Base-by-base conservation (phyloP, 1,140 invertebrate species). In the Lamellibrachia luymesi region DNA sequence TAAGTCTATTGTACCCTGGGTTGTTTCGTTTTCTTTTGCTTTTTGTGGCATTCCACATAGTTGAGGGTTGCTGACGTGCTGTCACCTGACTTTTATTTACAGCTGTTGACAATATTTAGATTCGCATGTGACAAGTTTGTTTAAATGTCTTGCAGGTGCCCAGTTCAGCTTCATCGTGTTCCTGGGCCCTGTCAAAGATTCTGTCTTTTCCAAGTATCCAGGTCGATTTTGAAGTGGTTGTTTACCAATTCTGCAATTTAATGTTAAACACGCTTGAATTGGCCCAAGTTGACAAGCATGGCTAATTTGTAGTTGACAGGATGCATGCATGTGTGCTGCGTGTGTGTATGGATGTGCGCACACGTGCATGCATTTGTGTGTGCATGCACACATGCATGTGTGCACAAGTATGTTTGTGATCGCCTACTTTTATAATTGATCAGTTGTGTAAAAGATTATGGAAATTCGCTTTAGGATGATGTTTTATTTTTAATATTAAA, bases 201-300 rank as follows among this genome's bases (percentile, higher is more conserved):
- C 13, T 80, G 64, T 80, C 64, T 80, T 80, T 80, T 80, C 64
- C 64, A 80, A 80, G 64, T 80, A 80, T 80, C 13, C 6, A 80
- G 38, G 64, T 80, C 17, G 64, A 22, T 80, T 80, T 80, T 80
- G 64, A 80, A 80, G 64, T 10, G 13, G 4, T 10, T 80, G 64
- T 80, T 80, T 80, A 80, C 64, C 8, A 22, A 22, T 80, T 80
- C 13, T 80, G 64, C 17, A 22, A 22, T 80, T 80, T 80, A 80
- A 80, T 80, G 64, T 80, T 80, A 80, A 80, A 80, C 64, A 80
- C 25, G 64, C 64, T 80, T 80, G 64, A 80, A 80, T 80, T 80
- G 64, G 64, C 64, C 13, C 25, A 22, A 10, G 13, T 22, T 80
- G 64, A 80, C 64, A 80, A 22, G 64, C 64, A 1, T 80, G 13